Conservation (phyloP, 2,797 vertebrate species). For the Protonibea diacanthus region DNA sequence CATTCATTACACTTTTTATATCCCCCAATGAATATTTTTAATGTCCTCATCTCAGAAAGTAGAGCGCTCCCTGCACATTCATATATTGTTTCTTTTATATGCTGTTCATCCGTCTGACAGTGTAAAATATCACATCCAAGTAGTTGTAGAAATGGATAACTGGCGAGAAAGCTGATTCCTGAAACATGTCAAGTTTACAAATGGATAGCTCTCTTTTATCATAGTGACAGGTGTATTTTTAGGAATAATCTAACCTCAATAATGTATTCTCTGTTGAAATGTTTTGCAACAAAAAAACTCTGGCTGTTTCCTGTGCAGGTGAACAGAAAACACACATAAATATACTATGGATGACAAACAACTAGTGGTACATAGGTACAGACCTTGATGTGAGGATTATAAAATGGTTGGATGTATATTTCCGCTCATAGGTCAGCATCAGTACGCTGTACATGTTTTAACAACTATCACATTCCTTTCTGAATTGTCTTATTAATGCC, state of each 20-base stretch:
- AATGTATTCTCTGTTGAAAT: constrained; percentile 27
- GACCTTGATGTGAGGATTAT: constrained; percentile 21
- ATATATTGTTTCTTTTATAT: constrained; percentile 26
- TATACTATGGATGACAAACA: constrained; percentile 2
- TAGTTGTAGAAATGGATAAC: neutral
- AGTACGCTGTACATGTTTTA: constrained; percentile 41
- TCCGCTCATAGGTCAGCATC: constrained; percentile 23
- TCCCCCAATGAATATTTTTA: constrained; percentile 40
- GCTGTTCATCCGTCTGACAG: constrained; percentile 18
- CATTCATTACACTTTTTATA: constrained; percentile 55
- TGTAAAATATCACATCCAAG: constrained; percentile 22
- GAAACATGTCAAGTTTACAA: constrained; percentile 1
- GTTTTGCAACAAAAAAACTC: constrained; percentile 17
- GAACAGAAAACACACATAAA: constrained; percentile 15
- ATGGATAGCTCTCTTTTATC: constrained; percentile 22
- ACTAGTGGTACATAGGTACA: neutral
- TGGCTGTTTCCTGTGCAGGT: constrained; percentile 46
- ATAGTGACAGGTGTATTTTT: constrained; percentile 7
- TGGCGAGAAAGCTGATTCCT: neutral
- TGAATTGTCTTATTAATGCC: constrained; percentile 59
- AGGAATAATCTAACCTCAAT: neutral
- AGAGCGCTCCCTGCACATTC: constrained; percentile 19
- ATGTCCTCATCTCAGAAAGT: constrained; percentile 32
- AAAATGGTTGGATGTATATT: constrained; percentile 5
- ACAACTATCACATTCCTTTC: constrained; percentile 39